phyloP scores from a whole-genome alignment of 2,888 invertebrate species.

The Thereva unica region DNA sequence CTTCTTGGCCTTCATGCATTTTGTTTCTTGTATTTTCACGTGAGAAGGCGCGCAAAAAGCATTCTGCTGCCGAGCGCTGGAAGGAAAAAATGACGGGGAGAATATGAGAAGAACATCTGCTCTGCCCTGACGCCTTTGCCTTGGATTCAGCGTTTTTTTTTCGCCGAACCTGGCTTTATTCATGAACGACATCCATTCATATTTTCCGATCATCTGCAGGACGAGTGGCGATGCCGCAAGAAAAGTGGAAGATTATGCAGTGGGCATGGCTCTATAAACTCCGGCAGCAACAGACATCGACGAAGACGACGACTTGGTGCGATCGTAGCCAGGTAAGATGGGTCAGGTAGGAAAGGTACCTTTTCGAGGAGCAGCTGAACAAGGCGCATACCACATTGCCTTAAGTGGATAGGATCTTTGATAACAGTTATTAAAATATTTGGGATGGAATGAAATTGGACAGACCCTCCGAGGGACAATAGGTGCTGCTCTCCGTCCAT shows the following conservation, averaged over 20 bases:
- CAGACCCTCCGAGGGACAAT: not conserved
- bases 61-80: slow-evolving; percentile 4
- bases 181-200: slow-evolving; percentile 29
- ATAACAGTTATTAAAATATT: slow-evolving; percentile 34
- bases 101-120: slow-evolving; percentile 20
- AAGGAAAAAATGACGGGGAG: slow-evolving; percentile 18
- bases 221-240: not conserved
- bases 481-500: not conserved
- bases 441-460: slow-evolving; percentile 21
- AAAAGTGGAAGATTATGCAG: slow-evolving; percentile 3
- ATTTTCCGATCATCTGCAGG: slow-evolving; percentile 21
- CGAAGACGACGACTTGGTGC: no score
- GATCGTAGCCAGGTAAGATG: no score
- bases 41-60: slow-evolving; percentile 3
- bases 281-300: no score
- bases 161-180: not conserved
- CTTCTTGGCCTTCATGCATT: slow-evolving; percentile 20
- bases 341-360: not conserved
- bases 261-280: not conserved
- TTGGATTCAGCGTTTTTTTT: slow-evolving; percentile 8
- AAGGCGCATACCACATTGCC: slow-evolving; percentile 11
- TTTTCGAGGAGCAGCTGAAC: slow-evolving; percentile 24
- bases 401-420: slow-evolving; percentile 15
- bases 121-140: not conserved
- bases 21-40: not conserved